Base-by-base conservation (phyloP, 2,113 vertebrate species). In the Cranoglanis bouderius region DNA sequence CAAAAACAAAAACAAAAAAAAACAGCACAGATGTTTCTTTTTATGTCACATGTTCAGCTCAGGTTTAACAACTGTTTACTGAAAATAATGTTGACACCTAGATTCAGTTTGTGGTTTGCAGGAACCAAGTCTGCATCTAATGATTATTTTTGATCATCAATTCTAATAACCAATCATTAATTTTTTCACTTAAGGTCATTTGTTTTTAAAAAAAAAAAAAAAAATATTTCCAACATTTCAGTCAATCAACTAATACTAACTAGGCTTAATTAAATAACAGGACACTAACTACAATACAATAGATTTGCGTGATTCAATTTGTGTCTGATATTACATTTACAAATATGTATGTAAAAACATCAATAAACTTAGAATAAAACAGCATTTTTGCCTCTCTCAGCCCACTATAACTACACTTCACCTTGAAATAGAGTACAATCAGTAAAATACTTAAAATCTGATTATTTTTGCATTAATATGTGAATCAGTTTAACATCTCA, bases 1-100 rank as follows among this genome's bases (percentile, higher is more conserved):
- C 12, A 29, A 9, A 35, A 35, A 14, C 9, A n/a, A n/a, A 29
- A 19, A 72, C 35, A 46, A 38, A 24, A 40, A 35, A 55, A 59
- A 77, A 32, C 1, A 12, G 43, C 40, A 53, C 83, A 85, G 72
- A 85, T 85, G 70, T 84, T 88, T 59, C 29, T 32, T 74, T 74
- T 35, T 74, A 75, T 51, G 77, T 82, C 12, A 3, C 32, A 57
- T 55, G 61, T 82, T 70, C 43, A 46, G 74, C 55, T 65, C 57
- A 80, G 75, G n/a, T 77, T 72, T 2, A 57, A 59, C 72, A 77
- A 46, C 35, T 86, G 72, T 86, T 77, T 46, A 55, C 38, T 29
- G 9, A 59, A 43, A 78, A 86, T 46, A 24, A 74, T 16, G 49
- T n/a, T 26, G 57, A 83, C 10, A 26, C 13, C 1, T 12, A 2